Base-by-base conservation (phyloP, 2,797 vertebrate genomes). In the Distichodus sexfasciatus region DNA sequence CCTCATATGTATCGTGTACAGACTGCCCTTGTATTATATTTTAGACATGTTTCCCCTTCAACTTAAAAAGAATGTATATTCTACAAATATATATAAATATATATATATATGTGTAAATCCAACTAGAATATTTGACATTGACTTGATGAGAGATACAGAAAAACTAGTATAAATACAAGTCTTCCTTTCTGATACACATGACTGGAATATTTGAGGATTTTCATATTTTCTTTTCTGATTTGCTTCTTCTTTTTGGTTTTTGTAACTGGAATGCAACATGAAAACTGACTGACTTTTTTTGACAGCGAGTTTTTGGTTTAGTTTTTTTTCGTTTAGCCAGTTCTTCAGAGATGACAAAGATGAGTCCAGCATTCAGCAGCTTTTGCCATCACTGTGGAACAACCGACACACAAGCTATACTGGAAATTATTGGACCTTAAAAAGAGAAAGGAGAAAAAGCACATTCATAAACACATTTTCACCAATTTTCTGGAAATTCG, bases 41-140 rank as follows among this genome's bases (percentile, higher is more conserved):
- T 95, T 95, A 96, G 93, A 95, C 88, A 93, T 90, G 90, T 92
- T 89, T 90, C 89, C 87, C 91, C 94, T 89, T 85, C 87, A 92
- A 89, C 77, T 90, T 94, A 94, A n/a, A n/a, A n/a, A 89, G 91
- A 98, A 95, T 97, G 93, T 96, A 91, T 90, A 92, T 90, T 90
- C 90, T 86, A 89, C 85, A 87, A 85, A 87, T 79, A 83, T 67
- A n/a, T n/a, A n/a, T n/a, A n/a, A n/a, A n/a, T n/a, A n/a, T n/a
- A n/a, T n/a, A n/a, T n/a, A n/a, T n/a, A 70, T 89, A 77, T 78
- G 76, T 86, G 82, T 87, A 83, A 83, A 87, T 85, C 66, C 81
- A 87, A 81, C 79, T 86, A 90, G 82, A 90, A 88, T 87, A 91
- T 89, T 90, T 91, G 90, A 84, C 85, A 87, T 85, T 84, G 88